Evolutionary conservation across 1,140 invertebrate genomes (phyloP).

Genomic region (Euura lappo): DNA sequence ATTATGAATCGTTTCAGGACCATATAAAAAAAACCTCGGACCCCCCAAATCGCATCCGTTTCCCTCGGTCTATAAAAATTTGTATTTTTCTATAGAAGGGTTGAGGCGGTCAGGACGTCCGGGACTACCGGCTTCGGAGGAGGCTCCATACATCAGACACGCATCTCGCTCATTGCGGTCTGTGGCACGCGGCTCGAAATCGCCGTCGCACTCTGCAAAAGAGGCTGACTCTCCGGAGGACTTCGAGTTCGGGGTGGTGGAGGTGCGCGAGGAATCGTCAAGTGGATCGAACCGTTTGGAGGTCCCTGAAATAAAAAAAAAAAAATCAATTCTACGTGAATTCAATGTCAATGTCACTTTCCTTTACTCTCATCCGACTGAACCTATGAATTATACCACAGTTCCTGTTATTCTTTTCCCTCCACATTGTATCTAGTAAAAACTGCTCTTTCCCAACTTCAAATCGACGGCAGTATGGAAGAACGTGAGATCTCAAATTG

Average conservation of each 20-base stretch:
- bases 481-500: too few relatives aligned
- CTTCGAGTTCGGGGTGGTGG: slow-evolving; percentile 65
- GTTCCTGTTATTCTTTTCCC: too few relatives aligned
- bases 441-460: too few relatives aligned
- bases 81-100: slow-evolving; percentile 45
- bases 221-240: slow-evolving; percentile 65
- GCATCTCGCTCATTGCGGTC: slow-evolving; percentile 81
- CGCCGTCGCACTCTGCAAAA: slow-evolving; percentile 53
- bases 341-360: too few relatives aligned
- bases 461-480: too few relatives aligned
- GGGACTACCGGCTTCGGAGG: slow-evolving; percentile 55
- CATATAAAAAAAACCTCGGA: too few relatives aligned
- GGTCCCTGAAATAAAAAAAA: slow-evolving; percentile 51
- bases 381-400: too few relatives aligned
- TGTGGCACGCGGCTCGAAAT: slow-evolving; percentile 68
- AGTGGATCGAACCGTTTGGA: slow-evolving; percentile 65
- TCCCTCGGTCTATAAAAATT: neutral
- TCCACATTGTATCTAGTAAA: too few relatives aligned
- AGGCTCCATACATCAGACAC: slow-evolving; percentile 76
- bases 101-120: slow-evolving; percentile 56
- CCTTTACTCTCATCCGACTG: too few relatives aligned
- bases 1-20: too few relatives aligned
- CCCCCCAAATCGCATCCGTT: too few relatives aligned
- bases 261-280: slow-evolving; percentile 64
- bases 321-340: too few relatives aligned